phyloP scores from a whole-genome alignment of 2,113 vertebrate species.

The Tyto alba region DNA sequence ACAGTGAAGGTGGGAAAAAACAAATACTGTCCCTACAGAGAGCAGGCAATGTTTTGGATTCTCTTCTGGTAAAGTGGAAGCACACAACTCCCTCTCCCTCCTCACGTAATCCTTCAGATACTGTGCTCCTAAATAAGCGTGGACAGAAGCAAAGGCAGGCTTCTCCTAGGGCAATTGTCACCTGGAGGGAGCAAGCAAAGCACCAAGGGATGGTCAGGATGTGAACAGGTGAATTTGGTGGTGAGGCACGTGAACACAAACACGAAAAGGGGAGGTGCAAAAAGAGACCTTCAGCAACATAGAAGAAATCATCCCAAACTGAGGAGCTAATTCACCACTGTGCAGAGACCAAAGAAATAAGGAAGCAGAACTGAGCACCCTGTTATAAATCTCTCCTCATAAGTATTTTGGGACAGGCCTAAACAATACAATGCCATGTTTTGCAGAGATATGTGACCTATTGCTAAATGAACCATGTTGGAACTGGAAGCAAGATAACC shows the following conservation, averaged over 20 bases:
- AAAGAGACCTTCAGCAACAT: not conserved
- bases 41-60: not conserved
- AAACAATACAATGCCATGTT: conserved; percentile 13
- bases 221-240: not conserved
- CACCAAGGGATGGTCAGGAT: not conserved
- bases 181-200: not conserved
- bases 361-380: not conserved
- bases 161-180: not conserved
- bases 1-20: not conserved
- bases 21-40: not conserved
- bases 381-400: not conserved
- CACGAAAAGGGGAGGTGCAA: not conserved
- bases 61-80: not conserved
- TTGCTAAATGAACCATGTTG: not conserved
- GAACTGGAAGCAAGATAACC: conserved; percentile 42
- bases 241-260: not conserved
- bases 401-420: not conserved
- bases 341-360: not conserved
- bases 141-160: not conserved
- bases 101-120: not conserved
- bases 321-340: not conserved
- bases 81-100: not conserved
- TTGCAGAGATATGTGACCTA: conserved; percentile 28
- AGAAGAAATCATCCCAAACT: not conserved
- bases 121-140: not conserved